Evolutionary conservation across 1,140 invertebrate species (phyloP).

Genomic region (Venturia canescens): DNA sequence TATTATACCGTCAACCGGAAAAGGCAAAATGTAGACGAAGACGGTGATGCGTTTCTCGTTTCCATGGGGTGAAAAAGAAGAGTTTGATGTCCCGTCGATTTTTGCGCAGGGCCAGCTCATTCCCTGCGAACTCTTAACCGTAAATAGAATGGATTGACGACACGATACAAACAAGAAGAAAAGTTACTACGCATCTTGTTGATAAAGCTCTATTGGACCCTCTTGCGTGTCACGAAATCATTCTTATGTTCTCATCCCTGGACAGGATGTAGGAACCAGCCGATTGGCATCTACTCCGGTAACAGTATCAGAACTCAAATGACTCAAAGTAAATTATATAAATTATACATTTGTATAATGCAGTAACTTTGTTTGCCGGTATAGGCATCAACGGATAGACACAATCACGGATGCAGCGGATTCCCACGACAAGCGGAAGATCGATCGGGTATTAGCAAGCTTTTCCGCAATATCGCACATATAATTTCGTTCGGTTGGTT

Average conservation of each 20-base stretch:
- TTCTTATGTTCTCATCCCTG: neutral
- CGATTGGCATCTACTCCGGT: neutral
- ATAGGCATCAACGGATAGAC: neutral
- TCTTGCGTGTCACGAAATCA: constrained; percentile 32
- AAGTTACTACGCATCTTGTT: constrained; percentile 18
- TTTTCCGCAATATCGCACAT: constrained; percentile 24
- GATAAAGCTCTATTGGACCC: constrained; percentile 33
- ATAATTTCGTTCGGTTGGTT: constrained; percentile 23
- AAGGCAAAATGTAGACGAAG: constrained; percentile 39
- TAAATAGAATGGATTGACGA: constrained; percentile 31
- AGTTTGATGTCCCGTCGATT: constrained; percentile 31
- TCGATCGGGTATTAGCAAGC: constrained; percentile 63
- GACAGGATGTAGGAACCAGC: neutral
- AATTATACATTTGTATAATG: constrained; percentile 13
- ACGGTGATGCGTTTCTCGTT: constrained; percentile 12
- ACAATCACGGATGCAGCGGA: constrained; percentile 35
- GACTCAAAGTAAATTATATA: constrained; percentile 18
- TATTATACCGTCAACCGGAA: constrained; percentile 55
- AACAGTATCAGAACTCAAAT: neutral
- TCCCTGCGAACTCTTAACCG: neutral
- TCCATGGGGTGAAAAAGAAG: neutral
- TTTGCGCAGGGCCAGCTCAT: neutral
- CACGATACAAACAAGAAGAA: constrained; percentile 10
- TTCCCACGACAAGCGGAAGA: constrained; percentile 69
- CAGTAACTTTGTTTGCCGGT: neutral